These are phyloP conservation scores for Penaeus vannamei DNA, from an alignment of 1,140 invertebrate genomes.

Conservation along the genomic window DNA sequence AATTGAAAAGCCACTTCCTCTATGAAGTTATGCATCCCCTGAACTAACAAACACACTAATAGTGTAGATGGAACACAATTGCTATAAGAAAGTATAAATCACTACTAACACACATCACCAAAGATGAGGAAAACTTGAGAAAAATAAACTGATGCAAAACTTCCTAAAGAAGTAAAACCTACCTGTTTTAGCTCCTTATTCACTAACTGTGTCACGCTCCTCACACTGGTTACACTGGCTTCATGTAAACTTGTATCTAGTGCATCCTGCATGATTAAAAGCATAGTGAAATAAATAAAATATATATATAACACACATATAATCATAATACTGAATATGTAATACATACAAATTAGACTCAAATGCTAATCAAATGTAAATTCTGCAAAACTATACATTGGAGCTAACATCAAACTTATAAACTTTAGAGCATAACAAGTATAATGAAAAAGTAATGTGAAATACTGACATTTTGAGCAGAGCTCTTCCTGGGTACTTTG, in stretches of 20 bases:
- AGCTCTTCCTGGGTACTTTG: neutral
- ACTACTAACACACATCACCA: too few relatives aligned
- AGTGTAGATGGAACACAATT: too few relatives aligned
- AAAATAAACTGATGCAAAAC: too few relatives aligned
- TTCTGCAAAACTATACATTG: too few relatives aligned
- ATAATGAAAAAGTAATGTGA: neutral
- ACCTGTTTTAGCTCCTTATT: conserved; percentile 58
- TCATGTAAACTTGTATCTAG: neutral
- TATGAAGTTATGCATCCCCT: too few relatives aligned
- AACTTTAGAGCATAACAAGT: neutral
- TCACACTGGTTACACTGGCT: neutral
- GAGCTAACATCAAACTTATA: too few relatives aligned
- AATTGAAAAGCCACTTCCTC: too few relatives aligned
- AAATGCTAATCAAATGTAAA: too few relatives aligned
- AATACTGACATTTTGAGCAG: conserved; percentile 43
- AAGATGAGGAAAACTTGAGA: too few relatives aligned
- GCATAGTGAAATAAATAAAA: neutral
- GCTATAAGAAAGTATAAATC: too few relatives aligned
- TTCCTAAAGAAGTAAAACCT: neutral
- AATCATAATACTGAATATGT: neutral
- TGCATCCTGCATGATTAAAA: conserved; percentile 17
- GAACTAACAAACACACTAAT: too few relatives aligned
- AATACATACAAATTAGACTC: too few relatives aligned
- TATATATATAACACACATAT: neutral
- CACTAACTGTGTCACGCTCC: conserved; percentile 24